Evolutionary conservation across 2,113 vertebrate species (phyloP).

Genomic region (Cottus gobio): DNA sequence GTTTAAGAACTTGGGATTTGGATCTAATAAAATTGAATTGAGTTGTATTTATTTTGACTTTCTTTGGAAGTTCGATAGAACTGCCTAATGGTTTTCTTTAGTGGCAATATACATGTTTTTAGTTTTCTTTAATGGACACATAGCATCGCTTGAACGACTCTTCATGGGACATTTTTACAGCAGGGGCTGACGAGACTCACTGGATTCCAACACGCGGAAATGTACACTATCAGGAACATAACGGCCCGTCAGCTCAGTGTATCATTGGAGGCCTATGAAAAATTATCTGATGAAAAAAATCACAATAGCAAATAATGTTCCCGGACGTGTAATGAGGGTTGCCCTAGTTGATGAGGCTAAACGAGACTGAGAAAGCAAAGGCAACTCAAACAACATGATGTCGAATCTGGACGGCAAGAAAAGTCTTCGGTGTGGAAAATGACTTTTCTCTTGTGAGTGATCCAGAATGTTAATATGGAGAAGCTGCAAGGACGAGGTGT

Average conservation of each 20-base stretch:
- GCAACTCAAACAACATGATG: conserved; percentile 15
- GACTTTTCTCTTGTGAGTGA: conserved; percentile 28
- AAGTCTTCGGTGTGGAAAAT: conserved; percentile 39
- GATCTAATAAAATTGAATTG: not conserved
- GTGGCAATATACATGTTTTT: conserved; percentile 2
- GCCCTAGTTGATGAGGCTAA: conserved; percentile 22
- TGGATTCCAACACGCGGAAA: conserved; percentile 12
- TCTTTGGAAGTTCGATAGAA: not conserved
- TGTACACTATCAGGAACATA: conserved; percentile 7
- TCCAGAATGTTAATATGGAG: conserved; percentile 31
- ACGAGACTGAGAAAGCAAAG: not conserved
- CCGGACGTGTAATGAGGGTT: conserved; percentile 33
- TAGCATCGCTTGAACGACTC: conserved; percentile 5
- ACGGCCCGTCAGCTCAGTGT: not conserved
- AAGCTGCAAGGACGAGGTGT: not conserved
- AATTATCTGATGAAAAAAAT: conserved; percentile 26
- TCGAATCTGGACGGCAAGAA: conserved; percentile 23
- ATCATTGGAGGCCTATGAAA: conserved; percentile 23
- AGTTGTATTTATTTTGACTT: not conserved
- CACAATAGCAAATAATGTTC: conserved; percentile 26
- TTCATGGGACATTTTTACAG: conserved; percentile 20
- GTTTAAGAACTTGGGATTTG: not conserved
- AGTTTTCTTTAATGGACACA: not conserved
- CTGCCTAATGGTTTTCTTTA: not conserved
- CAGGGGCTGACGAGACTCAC: not conserved